Base-by-base conservation (phyloP, 2,113 vertebrate species). In the Himantopus leucocephalus region DNA sequence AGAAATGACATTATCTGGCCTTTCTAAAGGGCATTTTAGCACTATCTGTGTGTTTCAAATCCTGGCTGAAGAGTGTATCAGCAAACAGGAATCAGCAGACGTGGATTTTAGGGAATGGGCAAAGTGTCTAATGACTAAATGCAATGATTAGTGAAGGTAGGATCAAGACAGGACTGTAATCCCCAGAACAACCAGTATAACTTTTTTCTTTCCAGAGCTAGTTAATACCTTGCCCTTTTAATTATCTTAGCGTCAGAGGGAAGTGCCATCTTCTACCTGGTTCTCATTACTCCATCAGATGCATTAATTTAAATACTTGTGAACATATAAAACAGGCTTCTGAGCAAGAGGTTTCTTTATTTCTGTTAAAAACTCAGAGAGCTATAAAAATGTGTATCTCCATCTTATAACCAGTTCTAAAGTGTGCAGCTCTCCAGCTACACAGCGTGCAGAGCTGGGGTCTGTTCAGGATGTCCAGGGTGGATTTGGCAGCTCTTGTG, bases 211-310 rank as follows among this genome's bases (percentile, higher is more conserved):
- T 48, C 47, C 74, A 95, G 92, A 96, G 64, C 82, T 90, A 32
- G 63, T 95, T 97, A 95, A 92, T 97, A 87, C 60, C 79, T 93
- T 96, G 95, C 83, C 74, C 92, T 95, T 95, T 90, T 95, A 96
- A 97, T 97, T 97, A 94, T 82, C 74, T 58, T 26, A 76, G 37
- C n/a, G 11, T 95, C 77, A 68, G 70, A 79, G 34, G 66, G 71
- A 96, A 97, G 83, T 92, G 84, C 60, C 19, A 4, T 52, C 39
- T 85, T 76, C 71, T 75, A 78, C 80, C 77, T 94, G 41, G 50
- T 63, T 95, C 80, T 97, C 94, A 95, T 93, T 95, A 95, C 35
- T 73, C 17, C 6, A 12, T 75, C 45, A 89, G 67, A 23, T 9
- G 10, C 55, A 71, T 96, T 95, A 74, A 93, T 97, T 96, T 96